A percentile compares a stretch with the other conserved stretches of the same genome.
These are phyloP conservation scores for Apotomis capreana DNA, from an alignment of 2,888 invertebrate genomes.

Conservation along the genomic window DNA sequence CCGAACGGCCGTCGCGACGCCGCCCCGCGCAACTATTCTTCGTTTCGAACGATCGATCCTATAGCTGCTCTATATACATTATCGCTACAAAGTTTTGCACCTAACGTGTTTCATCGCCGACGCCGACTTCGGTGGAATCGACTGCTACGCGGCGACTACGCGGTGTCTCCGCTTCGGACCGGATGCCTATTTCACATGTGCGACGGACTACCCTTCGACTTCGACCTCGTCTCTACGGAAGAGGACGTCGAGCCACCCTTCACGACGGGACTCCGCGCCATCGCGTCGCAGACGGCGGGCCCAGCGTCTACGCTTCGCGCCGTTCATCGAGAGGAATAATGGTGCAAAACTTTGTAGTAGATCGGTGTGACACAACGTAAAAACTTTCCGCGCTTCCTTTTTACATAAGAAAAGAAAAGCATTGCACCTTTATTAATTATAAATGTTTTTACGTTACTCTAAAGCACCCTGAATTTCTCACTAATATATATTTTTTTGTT, in stretches of 20 bases:
- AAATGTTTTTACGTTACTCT: conserved; percentile 11
- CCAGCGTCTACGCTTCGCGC: conserved; percentile 24
- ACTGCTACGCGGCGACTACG: conserved; percentile 2
- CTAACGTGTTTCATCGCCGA: conserved; percentile 44
- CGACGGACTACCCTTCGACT: conserved; percentile 5
- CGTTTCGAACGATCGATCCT: conserved; percentile 55
- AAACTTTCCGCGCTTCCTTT: conserved; percentile 27
- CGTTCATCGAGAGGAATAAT: conserved; percentile 56
- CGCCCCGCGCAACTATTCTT: conserved; percentile 71
- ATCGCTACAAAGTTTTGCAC: conserved; percentile 83
- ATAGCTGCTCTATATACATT: conserved; percentile 53
- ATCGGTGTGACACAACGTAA: conserved; percentile 47
- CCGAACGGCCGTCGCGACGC: conserved; percentile 73
- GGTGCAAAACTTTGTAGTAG: conserved; percentile 84
- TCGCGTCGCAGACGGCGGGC: neutral
- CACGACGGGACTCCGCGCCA: neutral
- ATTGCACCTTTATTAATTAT: conserved; percentile 20
- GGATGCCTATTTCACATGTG: neutral
- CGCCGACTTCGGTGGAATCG: conserved; percentile 43
- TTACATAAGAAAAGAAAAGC: conserved; percentile 13
- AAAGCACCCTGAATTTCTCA: conserved; percentile 29
- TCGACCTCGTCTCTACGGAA: neutral
- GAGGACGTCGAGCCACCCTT: conserved; percentile 19
- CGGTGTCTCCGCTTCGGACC: conserved; percentile 1
- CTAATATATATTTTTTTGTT: conserved; percentile 51